These are phyloP conservation scores for Chrysolina haemoptera DNA, from an alignment of 2,888 invertebrate genomes.

Conservation along the genomic window DNA sequence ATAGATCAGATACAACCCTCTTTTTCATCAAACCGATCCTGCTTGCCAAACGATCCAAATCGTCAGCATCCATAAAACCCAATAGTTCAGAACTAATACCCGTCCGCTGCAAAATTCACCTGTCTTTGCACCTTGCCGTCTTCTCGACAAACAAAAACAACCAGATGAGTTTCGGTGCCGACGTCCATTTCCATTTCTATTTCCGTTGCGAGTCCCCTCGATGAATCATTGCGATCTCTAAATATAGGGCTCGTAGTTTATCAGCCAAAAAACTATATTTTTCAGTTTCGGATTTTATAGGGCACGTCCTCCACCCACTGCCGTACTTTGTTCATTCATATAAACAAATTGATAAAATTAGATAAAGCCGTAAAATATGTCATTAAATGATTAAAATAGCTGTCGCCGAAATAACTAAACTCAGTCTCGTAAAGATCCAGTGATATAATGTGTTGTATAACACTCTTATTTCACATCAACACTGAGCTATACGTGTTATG, in stretches of 20 bases:
- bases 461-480: neutral
- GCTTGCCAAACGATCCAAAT: neutral
- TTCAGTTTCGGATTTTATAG: slow-evolving; percentile 18
- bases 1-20: neutral
- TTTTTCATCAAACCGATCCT: neutral
- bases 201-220: slow-evolving; percentile 29
- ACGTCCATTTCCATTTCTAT: slow-evolving; percentile 25
- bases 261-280: slow-evolving; percentile 23
- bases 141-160: slow-evolving; percentile 21
- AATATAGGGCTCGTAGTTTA: slow-evolving; percentile 18
- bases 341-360: slow-evolving; percentile 41
- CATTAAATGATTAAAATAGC: slow-evolving; percentile 38
- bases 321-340: slow-evolving; percentile 26
- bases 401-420: slow-evolving; percentile 4
- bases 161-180: neutral
- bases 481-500: no score
- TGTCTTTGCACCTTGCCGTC: slow-evolving; percentile 34
- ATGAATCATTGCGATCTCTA: slow-evolving; percentile 36
- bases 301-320: slow-evolving; percentile 23
- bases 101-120: slow-evolving; percentile 35
- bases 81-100: slow-evolving; percentile 25
- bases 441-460: slow-evolving; percentile 18
- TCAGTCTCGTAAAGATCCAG: neutral
- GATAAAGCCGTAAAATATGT: slow-evolving; percentile 36
- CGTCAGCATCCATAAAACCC: slow-evolving; percentile 25